These are phyloP conservation scores for Pandemis cinnamomeana DNA, from an alignment of 2,888 invertebrate genomes.

Conservation along the genomic window DNA sequence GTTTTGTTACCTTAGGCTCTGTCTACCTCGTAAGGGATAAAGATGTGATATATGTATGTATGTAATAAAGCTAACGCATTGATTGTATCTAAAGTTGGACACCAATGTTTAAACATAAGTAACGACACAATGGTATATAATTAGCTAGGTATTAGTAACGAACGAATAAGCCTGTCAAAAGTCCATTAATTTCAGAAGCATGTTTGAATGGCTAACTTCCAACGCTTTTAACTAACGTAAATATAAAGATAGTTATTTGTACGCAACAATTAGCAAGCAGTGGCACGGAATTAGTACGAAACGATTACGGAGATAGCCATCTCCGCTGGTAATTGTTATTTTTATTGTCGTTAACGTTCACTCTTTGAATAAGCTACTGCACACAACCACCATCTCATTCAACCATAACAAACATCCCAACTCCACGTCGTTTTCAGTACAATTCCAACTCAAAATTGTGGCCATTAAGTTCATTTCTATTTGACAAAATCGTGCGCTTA, in stretches of 20 bases:
- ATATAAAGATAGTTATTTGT: conserved; percentile 57
- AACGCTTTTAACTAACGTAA: conserved; percentile 44
- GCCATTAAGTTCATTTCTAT: conserved; percentile 10
- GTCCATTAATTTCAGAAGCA: neutral
- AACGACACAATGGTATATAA: no score
- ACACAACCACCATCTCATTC: conserved; percentile 53
- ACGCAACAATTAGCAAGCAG: conserved; percentile 51
- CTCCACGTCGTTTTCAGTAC: neutral
- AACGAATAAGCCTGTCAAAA: neutral
- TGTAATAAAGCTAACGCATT: no score
- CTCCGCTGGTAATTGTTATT: conserved; percentile 66
- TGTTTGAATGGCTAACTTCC: neutral
- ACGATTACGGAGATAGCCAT: conserved; percentile 72
- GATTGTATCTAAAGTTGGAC: no score
- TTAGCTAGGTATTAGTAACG: no score
- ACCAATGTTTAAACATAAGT: no score
- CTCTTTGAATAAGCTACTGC: conserved; percentile 63
- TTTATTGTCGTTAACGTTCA: conserved; percentile 70
- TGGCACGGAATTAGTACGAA: conserved; percentile 66
- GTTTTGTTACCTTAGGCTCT: no score
- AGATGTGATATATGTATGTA: no score
- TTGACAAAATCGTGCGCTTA: neutral
- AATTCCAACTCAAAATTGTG: neutral
- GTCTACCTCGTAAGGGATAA: no score
- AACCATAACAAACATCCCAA: neutral